Base-by-base conservation (phyloP, 2,888 invertebrate species). In the Stenoptilia bipunctidactyla region DNA sequence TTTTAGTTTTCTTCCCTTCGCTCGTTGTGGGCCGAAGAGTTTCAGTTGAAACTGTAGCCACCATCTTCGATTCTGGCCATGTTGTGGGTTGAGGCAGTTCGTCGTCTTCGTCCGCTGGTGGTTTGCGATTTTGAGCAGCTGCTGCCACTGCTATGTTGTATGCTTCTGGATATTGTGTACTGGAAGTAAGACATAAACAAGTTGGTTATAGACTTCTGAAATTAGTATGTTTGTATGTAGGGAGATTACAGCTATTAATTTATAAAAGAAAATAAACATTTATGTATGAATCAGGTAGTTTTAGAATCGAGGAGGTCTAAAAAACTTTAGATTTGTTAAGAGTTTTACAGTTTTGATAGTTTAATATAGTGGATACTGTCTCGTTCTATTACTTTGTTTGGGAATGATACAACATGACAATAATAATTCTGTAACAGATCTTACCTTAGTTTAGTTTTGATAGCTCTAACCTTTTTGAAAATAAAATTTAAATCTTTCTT, bases 401-500 rank as follows among this genome's bases (percentile, higher is more conserved):
- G n/a, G n/a, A n/a, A n/a, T n/a, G n/a, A n/a, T n/a, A n/a, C n/a
- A n/a, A n/a, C n/a, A n/a, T n/a, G n/a, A n/a, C n/a, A n/a, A n/a
- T n/a, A n/a, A n/a, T n/a, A n/a, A n/a, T n/a, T n/a, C n/a, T n/a
- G n/a, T n/a, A n/a, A n/a, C n/a, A n/a, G n/a, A n/a, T n/a, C n/a
- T n/a, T 79, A 89, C 77, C 88, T 88, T 13, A 96, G 66, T 65
- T 95, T 96, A 33, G 88, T 88, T 63, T 93, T 96, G 15, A 96
- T 89, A 4, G 88, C 86, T 40, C 96, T 87, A 40, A 98, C 94
- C 65, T 96, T 92, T 59, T 94, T 93, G 61, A 98, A 98, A 53
- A 98, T 93, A 54, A 91, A 92, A 63, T 98, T 97, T 41, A 98
- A 79, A 69, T 98, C 98, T 59, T 94, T 96, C 59, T 94, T 94